Evolutionary conservation across 2,113 vertebrate genomes (phyloP), one percentile per base, ranked within the genome.

Genomic region (Nothocercus nigrocapillus): DNA sequence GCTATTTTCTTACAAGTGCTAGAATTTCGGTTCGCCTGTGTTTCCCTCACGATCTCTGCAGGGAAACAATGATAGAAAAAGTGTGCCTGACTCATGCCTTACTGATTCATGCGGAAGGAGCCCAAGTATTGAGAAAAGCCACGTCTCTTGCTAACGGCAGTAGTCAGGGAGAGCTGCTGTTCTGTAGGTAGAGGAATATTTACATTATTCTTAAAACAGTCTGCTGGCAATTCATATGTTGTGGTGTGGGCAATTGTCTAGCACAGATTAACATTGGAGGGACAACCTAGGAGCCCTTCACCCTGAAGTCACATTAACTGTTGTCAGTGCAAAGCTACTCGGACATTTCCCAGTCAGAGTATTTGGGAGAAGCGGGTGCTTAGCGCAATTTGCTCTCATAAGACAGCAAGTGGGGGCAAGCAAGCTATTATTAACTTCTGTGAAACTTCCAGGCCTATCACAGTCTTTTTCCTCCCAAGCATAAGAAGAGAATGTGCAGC

Each of bases 81-180:
- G 72, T 8, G 20, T 24, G 70, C 72, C 82, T 95, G 95, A 95
- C 61, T 94, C 89, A 90, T 12, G 63, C 27, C 61, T 44, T 44
- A 27, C 64, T 89, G 95, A 82, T 78, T 91, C 88, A 78, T 34
- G 28, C 34, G 73, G 34, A 58, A 93, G 76, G 64, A 75, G 54
- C 49, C 68, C 59, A 58, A 25, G 59, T 1, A 2, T 34, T 24
- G 21, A 77, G 56, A 64, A 85, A 17, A 88, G 82, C 72, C 0
- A 0, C 42, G n/a, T 49, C 24, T 51, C n/a, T 25, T 17, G 28
- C 12, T 53, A 30, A 18, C 49, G 38, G 85, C 67, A 58, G 59
- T 40, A 70, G 25, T 14, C 38, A 25, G 72, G 61, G 27, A 78
- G 51, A 56, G 36, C 3, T 54, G 40, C 2, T 80, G 30, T 2